These are phyloP conservation scores for Leptodactylus fuscus DNA, from an alignment of 2,113 vertebrate genomes.

Conservation along the genomic window DNA sequence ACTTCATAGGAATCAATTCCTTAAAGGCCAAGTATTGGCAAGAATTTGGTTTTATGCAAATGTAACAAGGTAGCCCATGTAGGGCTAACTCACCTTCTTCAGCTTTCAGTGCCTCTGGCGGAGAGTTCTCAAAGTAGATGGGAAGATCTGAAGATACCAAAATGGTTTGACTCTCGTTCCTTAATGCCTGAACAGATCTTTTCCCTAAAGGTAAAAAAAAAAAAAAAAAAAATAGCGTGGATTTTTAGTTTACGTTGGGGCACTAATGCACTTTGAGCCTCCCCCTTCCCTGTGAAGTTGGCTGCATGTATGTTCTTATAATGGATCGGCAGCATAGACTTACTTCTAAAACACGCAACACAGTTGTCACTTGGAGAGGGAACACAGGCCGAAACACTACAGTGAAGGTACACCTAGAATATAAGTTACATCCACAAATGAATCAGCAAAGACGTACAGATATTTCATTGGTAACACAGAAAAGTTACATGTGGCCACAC, in stretches of 20 bases:
- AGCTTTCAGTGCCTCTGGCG: background rate
- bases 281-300: no score
- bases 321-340: no score
- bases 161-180: background rate
- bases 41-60: no score
- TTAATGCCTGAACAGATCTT: background rate
- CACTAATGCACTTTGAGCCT: no score
- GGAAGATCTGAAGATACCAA: background rate
- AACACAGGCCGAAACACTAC: conserved; percentile 67
- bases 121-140: background rate
- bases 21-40: no score
- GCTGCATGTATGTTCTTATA: no score
- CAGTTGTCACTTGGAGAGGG: conserved; percentile 46
- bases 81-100: background rate
- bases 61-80: no score
- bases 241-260: no score
- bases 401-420: conserved; percentile 70
- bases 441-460: no score
- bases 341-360: conserved; percentile 47
- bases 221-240: no score
- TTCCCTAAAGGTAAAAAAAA: background rate
- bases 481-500: background rate
- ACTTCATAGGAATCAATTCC: no score
- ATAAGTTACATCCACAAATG: background rate
- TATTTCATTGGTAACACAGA: no score